Evolutionary conservation across 2,797 vertebrate species (phyloP).

Genomic region (Eupleurogrammus muticus): DNA sequence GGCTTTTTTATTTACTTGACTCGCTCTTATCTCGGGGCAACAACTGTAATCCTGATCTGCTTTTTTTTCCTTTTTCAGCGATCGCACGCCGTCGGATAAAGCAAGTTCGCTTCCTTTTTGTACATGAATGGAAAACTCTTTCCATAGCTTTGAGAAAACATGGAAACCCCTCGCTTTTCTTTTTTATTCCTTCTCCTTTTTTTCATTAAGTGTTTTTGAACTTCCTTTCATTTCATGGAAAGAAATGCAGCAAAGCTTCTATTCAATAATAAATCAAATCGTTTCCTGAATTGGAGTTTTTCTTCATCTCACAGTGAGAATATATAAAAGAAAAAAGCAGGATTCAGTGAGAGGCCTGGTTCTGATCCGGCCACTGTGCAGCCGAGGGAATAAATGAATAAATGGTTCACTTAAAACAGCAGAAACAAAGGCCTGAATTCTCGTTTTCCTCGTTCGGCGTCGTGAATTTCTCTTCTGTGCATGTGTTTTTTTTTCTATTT

Average conservation of each 20-base stretch:
- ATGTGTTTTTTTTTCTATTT: too few species aligned
- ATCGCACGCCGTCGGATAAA: constrained; percentile 34
- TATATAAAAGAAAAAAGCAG: constrained; percentile 14
- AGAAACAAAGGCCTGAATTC: too few species aligned
- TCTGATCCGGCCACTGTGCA: too few species aligned
- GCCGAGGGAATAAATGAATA: too few species aligned
- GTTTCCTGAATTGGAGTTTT: neutral
- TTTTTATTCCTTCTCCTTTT: neutral
- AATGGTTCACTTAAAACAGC: too few species aligned
- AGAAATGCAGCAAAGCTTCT: neutral
- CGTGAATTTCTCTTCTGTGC: too few species aligned
- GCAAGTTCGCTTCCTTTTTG: constrained; percentile 22
- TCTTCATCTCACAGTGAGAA: constrained; percentile 17
- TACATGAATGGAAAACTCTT: neutral
- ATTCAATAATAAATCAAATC: constrained; percentile 25
- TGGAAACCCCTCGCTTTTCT: neutral
- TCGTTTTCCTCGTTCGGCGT: too few species aligned
- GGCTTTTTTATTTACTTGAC: constrained; percentile 40
- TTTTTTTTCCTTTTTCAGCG: constrained; percentile 37
- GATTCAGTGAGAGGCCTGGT: neutral
- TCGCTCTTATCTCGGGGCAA: constrained; percentile 9
- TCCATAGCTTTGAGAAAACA: constrained; percentile 1
- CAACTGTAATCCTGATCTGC: constrained; percentile 8
- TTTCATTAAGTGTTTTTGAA: constrained; percentile 30
- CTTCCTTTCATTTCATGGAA: neutral